Base-by-base conservation (phyloP, 2,113 vertebrate genomes). In the Gymnogyps californianus region DNA sequence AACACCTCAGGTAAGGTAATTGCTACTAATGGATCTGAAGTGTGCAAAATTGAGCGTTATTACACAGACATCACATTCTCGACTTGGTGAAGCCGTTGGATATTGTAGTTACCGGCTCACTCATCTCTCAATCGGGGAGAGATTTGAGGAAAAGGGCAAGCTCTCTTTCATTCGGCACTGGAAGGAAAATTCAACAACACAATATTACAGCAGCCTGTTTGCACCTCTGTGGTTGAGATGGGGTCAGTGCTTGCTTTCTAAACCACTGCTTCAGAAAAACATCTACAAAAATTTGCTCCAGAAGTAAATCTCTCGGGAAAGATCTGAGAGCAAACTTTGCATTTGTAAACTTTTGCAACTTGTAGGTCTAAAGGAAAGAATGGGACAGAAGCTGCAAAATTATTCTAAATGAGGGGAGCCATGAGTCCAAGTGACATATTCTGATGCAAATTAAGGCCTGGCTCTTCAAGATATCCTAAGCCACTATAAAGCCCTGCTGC, bases 1-100 rank as follows among this genome's bases (percentile, higher is more conserved):
- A 99, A 99, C 98, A 99, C 98, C 98, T 99, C 98, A 97, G 98
- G 98, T 98, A 98, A 98, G 98, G 98, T 99, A 99, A 99, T 99
- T 99, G 98, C 98, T 98, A 98, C 98, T 99, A 99, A 99, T 99
- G 99, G 98, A 98, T 99, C 94, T 99, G 98, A 99, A 99, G 99
- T 99, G 98, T 98, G 98, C 89, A 97, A 99, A 99, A 99, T 99
- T 99, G 98, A 98, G 98, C 96, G 46, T 98, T 99, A 99, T 99
- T 99, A 99, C 98, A 97, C 98, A 97, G 98, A 98, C 98, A 99
- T 98, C 98, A 94, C 98, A 98, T 98, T 98, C 98, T 98, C 97
- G 83, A 97, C 98, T 98, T 97, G 96, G 98, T 96, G 98, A 98
- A 97, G 97, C 98, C 28, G 89, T 98, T 96, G 81, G 96, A 97